phyloP scores from a whole-genome alignment of 2,797 vertebrate species.

The Loris lydekkerianus region DNA sequence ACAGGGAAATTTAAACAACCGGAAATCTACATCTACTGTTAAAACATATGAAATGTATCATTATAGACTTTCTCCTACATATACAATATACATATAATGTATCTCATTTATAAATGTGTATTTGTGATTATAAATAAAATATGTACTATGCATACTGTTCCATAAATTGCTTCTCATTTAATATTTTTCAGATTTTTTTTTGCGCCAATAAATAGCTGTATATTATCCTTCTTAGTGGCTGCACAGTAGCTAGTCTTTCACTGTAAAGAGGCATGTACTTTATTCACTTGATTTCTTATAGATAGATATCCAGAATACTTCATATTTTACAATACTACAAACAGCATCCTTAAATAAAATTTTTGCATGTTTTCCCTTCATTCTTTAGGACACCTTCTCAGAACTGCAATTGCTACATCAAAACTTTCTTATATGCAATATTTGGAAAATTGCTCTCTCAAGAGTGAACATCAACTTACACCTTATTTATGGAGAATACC shows the following conservation, averaged over 20 bases:
- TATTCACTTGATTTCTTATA: not conserved
- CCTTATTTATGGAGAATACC: not conserved
- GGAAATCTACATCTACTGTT: not conserved
- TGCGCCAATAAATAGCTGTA: not conserved
- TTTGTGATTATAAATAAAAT: conserved; percentile 2
- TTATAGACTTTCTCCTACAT: not conserved
- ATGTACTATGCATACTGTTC: not conserved
- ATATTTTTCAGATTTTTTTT: conserved; percentile 13
- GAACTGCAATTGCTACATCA: not conserved
- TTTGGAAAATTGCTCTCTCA: conserved; percentile 34
- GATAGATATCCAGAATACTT: not conserved
- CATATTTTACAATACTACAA: conserved; percentile 45
- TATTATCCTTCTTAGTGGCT: conserved; percentile 27
- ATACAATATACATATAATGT: not conserved
- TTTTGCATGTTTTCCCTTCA: not conserved
- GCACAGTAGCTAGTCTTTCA: not conserved
- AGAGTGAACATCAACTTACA: conserved; percentile 31
- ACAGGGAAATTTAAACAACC: conserved; percentile 6
- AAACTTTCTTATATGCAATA: not conserved
- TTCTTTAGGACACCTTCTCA: not conserved
- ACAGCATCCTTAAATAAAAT: conserved; percentile 23
- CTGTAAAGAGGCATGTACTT: not conserved
- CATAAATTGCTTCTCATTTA: conserved; percentile 32
- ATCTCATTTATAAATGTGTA: not conserved
- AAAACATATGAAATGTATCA: not conserved